Evolutionary conservation across 1,140 invertebrate genomes (phyloP).

Genomic region (Dendroctonus ponderosae): DNA sequence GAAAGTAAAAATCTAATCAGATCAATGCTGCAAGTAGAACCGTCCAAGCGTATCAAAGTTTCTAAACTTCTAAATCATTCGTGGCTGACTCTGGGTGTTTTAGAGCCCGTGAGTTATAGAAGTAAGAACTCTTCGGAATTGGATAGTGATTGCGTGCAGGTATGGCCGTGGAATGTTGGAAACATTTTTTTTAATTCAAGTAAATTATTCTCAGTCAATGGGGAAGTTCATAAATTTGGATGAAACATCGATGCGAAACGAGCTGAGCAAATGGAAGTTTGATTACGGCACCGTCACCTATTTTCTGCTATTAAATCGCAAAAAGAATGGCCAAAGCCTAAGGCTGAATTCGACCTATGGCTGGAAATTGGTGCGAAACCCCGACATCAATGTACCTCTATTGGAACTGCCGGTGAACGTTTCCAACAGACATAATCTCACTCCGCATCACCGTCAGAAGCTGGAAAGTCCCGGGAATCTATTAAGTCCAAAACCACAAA

Average conservation of each 20-base stretch:
- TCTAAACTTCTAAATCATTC: constrained; percentile 68
- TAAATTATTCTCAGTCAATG: constrained; percentile 54
- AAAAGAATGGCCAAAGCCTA: constrained; percentile 59
- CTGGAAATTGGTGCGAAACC: background rate
- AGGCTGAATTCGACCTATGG: constrained; percentile 41
- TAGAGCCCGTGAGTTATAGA: constrained; percentile 50
- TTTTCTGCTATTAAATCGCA: constrained; percentile 67
- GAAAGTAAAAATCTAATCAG: constrained; percentile 65
- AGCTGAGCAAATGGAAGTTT: constrained; percentile 59
- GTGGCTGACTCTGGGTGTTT: constrained; percentile 65
- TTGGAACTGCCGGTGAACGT: constrained; percentile 5
- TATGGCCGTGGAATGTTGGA: constrained; percentile 34
- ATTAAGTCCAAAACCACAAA: background rate
- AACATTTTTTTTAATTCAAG: background rate
- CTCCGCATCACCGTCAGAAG: background rate
- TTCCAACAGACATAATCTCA: background rate
- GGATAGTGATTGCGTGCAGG: constrained; percentile 65
- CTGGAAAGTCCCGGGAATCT: background rate
- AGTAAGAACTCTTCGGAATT: constrained; percentile 39
- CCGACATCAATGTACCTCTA: background rate
- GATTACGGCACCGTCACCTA: constrained; percentile 81
- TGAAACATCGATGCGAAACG: constrained; percentile 53
- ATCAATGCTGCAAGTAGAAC: constrained; percentile 75
- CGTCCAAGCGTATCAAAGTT: constrained; percentile 70
- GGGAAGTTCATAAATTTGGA: constrained; percentile 54